Conservation (phyloP, 2,113 vertebrate genomes). For the Chlorodrepanis virens region DNA sequence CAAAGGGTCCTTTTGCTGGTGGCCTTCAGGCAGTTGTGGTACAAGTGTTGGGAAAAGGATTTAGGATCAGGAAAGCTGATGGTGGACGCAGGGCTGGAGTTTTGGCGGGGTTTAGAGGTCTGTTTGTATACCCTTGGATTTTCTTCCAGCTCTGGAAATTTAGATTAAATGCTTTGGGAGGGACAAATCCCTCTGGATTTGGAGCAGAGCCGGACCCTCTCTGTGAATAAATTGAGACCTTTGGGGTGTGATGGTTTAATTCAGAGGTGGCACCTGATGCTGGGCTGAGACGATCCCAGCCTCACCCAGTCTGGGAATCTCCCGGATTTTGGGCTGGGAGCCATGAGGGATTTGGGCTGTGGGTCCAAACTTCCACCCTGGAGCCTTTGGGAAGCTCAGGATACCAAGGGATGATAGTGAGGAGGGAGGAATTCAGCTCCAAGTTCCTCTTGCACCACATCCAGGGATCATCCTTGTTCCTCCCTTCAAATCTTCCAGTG, state of each 20-base stretch:
- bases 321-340: neutral
- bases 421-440: neutral
- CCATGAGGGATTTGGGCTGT: neutral
- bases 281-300: neutral
- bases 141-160: neutral
- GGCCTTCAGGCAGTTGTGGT: rapidly evolving
- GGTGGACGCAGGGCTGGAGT: rapidly evolving
- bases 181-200: neutral
- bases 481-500: neutral
- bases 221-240: neutral
- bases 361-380: neutral
- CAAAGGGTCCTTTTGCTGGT: neutral
- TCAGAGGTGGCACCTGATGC: neutral
- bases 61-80: neutral
- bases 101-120: neutral
- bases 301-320: neutral
- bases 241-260: rapidly evolving
- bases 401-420: too few species aligned
- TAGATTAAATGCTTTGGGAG: neutral
- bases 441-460: neutral
- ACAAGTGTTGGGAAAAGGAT: neutral
- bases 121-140: neutral
- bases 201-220: neutral
- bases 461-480: neutral
- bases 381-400: neutral